Evolutionary conservation across 2,888 invertebrate genomes (phyloP).

Genomic region (Eurois occulta): DNA sequence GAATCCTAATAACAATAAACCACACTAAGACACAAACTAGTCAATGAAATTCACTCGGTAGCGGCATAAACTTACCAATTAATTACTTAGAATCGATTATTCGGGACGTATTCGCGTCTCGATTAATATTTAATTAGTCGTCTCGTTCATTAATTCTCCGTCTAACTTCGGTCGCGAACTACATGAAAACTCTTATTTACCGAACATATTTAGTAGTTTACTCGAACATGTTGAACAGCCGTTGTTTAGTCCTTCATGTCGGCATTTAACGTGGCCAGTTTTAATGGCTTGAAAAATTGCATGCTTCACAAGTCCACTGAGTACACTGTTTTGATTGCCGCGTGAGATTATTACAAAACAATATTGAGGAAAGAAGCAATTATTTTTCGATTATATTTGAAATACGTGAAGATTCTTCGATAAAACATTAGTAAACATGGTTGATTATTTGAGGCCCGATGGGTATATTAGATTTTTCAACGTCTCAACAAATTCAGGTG

Average conservation of each 20-base stretch:
- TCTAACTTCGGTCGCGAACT: slow-evolving; percentile 49
- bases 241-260: slow-evolving; percentile 34
- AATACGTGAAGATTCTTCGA: background rate
- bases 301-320: slow-evolving; percentile 31
- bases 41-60: slow-evolving; percentile 34
- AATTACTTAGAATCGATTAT: slow-evolving; percentile 57
- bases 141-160: slow-evolving; percentile 60
- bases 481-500: slow-evolving; percentile 36
- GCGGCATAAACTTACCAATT: slow-evolving; percentile 39
- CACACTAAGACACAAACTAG: slow-evolving; percentile 38
- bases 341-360: slow-evolving; percentile 32
- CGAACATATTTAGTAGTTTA: slow-evolving; percentile 54
- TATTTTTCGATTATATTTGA: slow-evolving; percentile 19
- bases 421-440: slow-evolving; percentile 9
- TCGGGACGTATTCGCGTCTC: slow-evolving; percentile 41
- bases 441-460: slow-evolving; percentile 21
- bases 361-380: slow-evolving; percentile 19
- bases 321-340: slow-evolving; percentile 48
- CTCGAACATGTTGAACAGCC: slow-evolving; percentile 38
- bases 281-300: slow-evolving; percentile 41
- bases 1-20: slow-evolving; percentile 26
- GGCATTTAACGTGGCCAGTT: slow-evolving; percentile 31
- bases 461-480: slow-evolving; percentile 25
- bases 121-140: slow-evolving; percentile 69
- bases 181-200: slow-evolving; percentile 57